phyloP scores from a whole-genome alignment of 37 sponge, comb jelly and placozoan genomes.

The Beroe ovata region DNA sequence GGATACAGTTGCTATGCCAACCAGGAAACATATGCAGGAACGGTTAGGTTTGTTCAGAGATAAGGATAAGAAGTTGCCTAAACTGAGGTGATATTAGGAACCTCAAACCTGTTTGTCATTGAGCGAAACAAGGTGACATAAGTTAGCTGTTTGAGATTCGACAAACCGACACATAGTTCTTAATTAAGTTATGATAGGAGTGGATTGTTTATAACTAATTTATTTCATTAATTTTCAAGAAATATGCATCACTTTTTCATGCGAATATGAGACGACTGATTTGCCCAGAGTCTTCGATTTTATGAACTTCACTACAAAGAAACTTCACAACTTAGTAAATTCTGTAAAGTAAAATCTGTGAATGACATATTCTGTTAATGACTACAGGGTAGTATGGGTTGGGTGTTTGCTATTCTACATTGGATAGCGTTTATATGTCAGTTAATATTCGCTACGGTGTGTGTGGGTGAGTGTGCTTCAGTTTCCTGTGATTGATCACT shows the following conservation, averaged over 20 bases:
- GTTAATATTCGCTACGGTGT: conserved; percentile 34
- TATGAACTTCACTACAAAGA: no score
- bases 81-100: conserved; percentile 30
- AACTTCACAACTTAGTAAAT: neutral
- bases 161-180: no score
- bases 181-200: no score
- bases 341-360: no score
- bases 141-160: no score
- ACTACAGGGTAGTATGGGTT: conserved; percentile 43
- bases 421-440: conserved; percentile 27
- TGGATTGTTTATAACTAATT: no score
- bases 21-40: conserved; percentile 31
- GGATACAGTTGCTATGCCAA: neutral
- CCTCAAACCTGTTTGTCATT: no score
- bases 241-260: no score
- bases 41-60: conserved; percentile 35
- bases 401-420: conserved; percentile 20
- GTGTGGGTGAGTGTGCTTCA: conserved; percentile 60
- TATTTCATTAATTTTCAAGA: no score
- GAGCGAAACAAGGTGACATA: no score
- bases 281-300: neutral
- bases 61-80: conserved; percentile 13
- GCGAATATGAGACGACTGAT: neutral
- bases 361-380: no score
- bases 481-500: no score